These are phyloP conservation scores for Cremastobaeus sp. DNA, from an alignment of 2,888 invertebrate species.

Conservation along the genomic window DNA sequence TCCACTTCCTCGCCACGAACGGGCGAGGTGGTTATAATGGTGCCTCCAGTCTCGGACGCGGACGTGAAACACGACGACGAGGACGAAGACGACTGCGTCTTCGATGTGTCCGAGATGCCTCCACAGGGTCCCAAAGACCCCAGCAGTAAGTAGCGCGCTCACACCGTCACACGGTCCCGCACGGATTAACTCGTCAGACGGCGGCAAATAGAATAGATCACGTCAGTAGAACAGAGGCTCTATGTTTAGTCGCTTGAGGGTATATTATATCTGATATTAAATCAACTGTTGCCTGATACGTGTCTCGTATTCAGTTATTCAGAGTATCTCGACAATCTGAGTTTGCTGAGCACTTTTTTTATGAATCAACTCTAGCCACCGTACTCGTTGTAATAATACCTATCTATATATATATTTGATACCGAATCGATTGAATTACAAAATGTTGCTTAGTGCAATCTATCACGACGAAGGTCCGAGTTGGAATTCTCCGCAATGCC, in stretches of 20 bases:
- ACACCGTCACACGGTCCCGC: background rate
- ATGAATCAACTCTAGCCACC: background rate
- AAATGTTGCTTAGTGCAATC: conserved; percentile 5
- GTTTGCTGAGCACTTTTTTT: conserved; percentile 17
- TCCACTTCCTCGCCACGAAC: conserved; percentile 68
- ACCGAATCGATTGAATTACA: conserved; percentile 2
- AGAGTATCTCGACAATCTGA: conserved; percentile 3
- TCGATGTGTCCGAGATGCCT: conserved; percentile 61
- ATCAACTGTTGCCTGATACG: conserved; percentile 46
- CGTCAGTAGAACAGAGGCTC: conserved; percentile 44
- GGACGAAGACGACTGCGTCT: conserved; percentile 56
- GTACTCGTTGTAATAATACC: background rate
- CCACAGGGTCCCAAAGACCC: conserved; percentile 64
- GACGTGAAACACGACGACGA: conserved; percentile 60
- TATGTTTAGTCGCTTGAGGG: conserved; percentile 44
- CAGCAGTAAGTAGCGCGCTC: conserved; percentile 66
- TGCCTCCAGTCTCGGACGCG: conserved; percentile 78
- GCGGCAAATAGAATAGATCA: conserved; percentile 25
- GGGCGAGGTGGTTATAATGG: conserved; percentile 80
- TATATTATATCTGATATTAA: conserved; percentile 25
- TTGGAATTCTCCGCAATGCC: background rate
- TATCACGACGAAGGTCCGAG: background rate
- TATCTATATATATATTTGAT: no score
- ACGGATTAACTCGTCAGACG: conserved; percentile 20
- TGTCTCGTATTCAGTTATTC: conserved; percentile 27